phyloP scores from a whole-genome alignment of 1,140 invertebrate species.

The Lordiphosa collinella region DNA sequence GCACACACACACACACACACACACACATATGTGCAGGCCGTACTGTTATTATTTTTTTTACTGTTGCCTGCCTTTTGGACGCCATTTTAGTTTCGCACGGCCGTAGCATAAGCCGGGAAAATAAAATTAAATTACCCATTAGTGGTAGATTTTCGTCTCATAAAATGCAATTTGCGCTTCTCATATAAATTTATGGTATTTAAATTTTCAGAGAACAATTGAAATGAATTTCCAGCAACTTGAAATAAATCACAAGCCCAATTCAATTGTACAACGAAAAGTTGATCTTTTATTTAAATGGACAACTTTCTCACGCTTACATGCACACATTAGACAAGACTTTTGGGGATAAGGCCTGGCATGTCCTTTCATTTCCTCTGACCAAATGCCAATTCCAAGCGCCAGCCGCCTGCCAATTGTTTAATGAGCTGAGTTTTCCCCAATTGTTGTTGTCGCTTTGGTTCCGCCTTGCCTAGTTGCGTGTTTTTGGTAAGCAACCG shows the following conservation, averaged over 20 bases:
- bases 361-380: conserved; percentile 55
- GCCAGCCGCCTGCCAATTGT: conserved; percentile 58
- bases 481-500: conserved; percentile 30
- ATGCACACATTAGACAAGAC: conserved; percentile 17
- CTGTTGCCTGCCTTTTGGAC: conserved; percentile 20
- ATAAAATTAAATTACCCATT: conserved; percentile 76
- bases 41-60: conserved; percentile 54
- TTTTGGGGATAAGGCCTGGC: conserved; percentile 38
- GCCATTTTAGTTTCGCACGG: conserved; percentile 42
- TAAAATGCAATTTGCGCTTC: conserved; percentile 37
- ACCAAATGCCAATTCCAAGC: conserved; percentile 23
- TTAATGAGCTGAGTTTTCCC: conserved; percentile 62
- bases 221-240: too few species aligned
- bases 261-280: neutral
- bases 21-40: conserved; percentile 1
- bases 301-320: conserved; percentile 9
- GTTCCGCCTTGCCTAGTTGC: conserved; percentile 34
- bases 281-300: neutral
- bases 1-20: conserved; percentile 21
- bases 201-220: conserved; percentile 20
- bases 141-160: conserved; percentile 56
- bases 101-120: conserved; percentile 33
- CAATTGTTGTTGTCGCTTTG: conserved; percentile 19
- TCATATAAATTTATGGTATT: conserved; percentile 37
- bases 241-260: too few species aligned